Evolutionary conservation across 2,113 vertebrate species (phyloP), one percentile per base, ranked within the genome.

Genomic region (Thymallus thymallus): DNA sequence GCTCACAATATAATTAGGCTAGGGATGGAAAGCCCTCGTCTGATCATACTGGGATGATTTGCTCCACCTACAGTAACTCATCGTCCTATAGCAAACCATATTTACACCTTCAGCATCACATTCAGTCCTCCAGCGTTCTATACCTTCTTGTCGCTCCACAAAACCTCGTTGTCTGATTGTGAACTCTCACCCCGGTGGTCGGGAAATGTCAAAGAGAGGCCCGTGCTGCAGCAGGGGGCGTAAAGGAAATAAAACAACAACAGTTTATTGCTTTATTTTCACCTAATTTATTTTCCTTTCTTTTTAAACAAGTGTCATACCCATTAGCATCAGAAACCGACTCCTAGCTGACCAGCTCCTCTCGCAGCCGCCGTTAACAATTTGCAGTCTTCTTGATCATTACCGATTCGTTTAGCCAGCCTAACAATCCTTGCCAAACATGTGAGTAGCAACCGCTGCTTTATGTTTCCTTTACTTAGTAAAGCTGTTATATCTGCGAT

Each of bases 171-270:
- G 93, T 93, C 92, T 93, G 87, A 78, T 80, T 82, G 87, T 91
- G 91, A 93, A 94, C 93, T 93, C 89, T 93, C 91, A 94, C 90
- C 92, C 91, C 88, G 89, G 86, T 90, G 91, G 88, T 90, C 80
- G 89, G 91, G 89, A 93, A 91, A 94, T 93, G 92, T 93, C 93
- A 94, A 86, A 81, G 86, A 88, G 76, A 93, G 93, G 93, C 92
- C 92, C 91, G 89, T 90, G 92, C 90, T 91, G 92, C 92, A 90
- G 92, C 87, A 89, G 89, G 92, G 90, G 91, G 88, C 88, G 90
- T 89, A 81, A 80, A 85, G 69, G 51, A 48, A 78, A 88, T 83
- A 84, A 82, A 91, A 90, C 73, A 87, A 81, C 73, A 87, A 81
- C 78, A 85, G 80, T 84, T 82, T 81, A 78, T 82, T 79, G 80